Base-by-base conservation (phyloP, 2,888 invertebrate genomes). In the Omphaloscelis lunosa region DNA sequence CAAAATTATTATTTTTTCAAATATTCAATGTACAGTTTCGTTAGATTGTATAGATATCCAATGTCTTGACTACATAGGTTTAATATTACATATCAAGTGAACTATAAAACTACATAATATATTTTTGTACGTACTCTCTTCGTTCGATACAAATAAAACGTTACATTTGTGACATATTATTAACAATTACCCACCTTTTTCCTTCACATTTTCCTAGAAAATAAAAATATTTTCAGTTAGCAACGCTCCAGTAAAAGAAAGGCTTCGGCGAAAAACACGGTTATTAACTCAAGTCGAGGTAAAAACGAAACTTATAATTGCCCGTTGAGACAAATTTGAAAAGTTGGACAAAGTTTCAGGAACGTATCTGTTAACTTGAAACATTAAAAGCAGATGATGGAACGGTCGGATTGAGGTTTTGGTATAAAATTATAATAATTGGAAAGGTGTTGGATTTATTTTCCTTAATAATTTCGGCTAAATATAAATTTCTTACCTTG, bases 231-330 rank as follows among this genome's bases (percentile, higher is more conserved):
- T 34, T 74, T 62, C 41, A 23, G 65, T 27, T 53, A n/a, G 23
- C 56, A 34, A 41, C 12, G 12, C 17, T 27, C 12, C 39, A 15
- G 56, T 69, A 48, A 7, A 17, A 29, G 15, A 61, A 75, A 76
- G 61, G 39, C 11, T 68, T 82, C 69, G 62, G 29, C 29, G 12
- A 69, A 75, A 84, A 78, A 79, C 75, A 79, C 39, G 63, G 70
- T 88, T 88, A 87, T 80, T 82, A 88, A 88, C 78, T 80, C 56
- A 69, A 62, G 58, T 70, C 58, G 67, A 82, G 82, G 85, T 87
- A 84, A 80, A 83, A 88, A 82, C 75, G 68, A 90, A 93, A 93
- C 92, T 93, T 93, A 88, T 93, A 93, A 94, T 93, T 94, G 92
- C 91, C 89, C 89, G 88, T 87, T 89, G 90, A 89, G 92, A 93